A percentile compares a stretch with the other conserved stretches of the same genome.
These are phyloP conservation scores for Daptonema setosum DNA, from an alignment of 2,888 invertebrate species.

Conservation along the genomic window DNA sequence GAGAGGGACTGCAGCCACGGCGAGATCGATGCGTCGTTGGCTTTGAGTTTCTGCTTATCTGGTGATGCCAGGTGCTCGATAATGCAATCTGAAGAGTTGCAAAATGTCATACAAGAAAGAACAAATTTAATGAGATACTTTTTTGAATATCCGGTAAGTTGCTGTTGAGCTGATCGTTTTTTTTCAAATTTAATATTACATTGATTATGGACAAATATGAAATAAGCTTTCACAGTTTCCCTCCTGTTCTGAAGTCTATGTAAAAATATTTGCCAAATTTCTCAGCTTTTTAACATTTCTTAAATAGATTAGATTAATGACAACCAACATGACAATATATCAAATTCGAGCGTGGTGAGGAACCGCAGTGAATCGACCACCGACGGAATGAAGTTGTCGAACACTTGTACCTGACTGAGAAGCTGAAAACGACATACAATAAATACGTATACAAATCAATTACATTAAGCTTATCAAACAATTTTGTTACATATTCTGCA, in stretches of 20 bases:
- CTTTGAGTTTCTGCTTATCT: slow-evolving; percentile 47
- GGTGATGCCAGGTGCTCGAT: slow-evolving; percentile 69
- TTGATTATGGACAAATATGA: no score
- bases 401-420: slow-evolving; percentile 49
- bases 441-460: neutral
- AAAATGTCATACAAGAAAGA: neutral
- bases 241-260: no score
- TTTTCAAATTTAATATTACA: no score
- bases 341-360: slow-evolving; percentile 76
- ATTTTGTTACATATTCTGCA: neutral
- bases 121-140: neutral
- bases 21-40: slow-evolving; percentile 72
- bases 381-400: slow-evolving; percentile 77
- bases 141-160: no score
- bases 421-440: neutral
- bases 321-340: slow-evolving; percentile 56
- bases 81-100: slow-evolving; percentile 49
- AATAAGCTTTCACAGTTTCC: no score
- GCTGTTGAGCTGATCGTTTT: no score
- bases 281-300: no score
- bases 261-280: no score
- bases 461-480: neutral
- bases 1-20: slow-evolving; percentile 46
- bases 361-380: slow-evolving; percentile 94
- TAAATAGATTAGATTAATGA: no score